Evolutionary conservation across 2,888 invertebrate species (phyloP).

Genomic region (Chirona hameri): DNA sequence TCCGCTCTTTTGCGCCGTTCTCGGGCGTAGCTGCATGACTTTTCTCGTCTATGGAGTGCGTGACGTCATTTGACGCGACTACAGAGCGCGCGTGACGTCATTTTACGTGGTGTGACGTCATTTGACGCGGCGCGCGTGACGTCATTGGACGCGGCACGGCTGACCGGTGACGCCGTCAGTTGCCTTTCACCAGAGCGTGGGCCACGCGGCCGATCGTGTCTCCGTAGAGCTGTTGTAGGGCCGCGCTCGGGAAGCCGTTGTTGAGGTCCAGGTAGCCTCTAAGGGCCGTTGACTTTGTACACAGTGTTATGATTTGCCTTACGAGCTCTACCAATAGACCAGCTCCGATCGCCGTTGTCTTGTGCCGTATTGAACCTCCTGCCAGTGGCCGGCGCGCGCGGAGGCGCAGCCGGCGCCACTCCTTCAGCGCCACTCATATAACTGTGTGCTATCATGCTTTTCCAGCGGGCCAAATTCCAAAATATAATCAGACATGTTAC

Average conservation of each 20-base stretch:
- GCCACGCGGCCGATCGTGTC: neutral
- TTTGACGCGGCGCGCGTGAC: neutral
- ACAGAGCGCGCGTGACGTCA: too few relatives aligned
- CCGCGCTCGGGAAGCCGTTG: neutral
- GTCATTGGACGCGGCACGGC: neutral
- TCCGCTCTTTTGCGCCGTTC: neutral
- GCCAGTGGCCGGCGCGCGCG: neutral
- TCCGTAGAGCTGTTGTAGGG: neutral
- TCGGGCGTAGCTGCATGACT: neutral
- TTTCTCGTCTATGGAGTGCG: neutral
- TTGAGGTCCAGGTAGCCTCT: neutral
- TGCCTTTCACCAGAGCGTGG: neutral
- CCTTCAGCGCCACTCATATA: neutral
- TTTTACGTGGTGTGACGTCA: too few relatives aligned
- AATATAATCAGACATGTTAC: slow-evolving; percentile 11
- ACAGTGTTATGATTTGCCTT: slow-evolving; percentile 12
- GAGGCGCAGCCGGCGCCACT: neutral
- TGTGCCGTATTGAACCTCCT: neutral
- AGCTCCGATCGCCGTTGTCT: slow-evolving; percentile 3
- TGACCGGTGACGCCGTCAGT: neutral
- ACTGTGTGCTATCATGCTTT: slow-evolving; percentile 2
- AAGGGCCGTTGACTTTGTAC: neutral
- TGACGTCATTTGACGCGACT: neutral
- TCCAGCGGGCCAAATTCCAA: slow-evolving; percentile 5
- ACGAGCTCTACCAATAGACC: neutral